phyloP scores from a whole-genome alignment of 2,797 vertebrate genomes.

The Epinephelus malabaricus region DNA sequence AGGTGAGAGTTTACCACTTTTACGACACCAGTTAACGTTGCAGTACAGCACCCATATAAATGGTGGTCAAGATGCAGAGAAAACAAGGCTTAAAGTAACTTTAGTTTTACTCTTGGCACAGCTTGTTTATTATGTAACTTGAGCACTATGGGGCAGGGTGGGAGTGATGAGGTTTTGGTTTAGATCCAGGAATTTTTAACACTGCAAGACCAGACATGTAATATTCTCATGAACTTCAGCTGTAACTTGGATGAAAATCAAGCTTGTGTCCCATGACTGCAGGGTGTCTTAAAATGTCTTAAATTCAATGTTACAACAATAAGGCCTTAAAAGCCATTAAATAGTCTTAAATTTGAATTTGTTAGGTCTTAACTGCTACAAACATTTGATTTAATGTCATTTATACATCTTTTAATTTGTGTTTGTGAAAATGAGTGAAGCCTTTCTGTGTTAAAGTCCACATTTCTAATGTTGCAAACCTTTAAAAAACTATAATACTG shows the following conservation, averaged over 20 bases:
- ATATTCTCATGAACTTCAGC: neutral
- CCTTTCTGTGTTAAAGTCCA: no score
- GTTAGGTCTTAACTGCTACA: no score
- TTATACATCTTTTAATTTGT: no score
- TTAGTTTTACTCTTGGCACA: neutral
- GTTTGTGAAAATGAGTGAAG: no score
- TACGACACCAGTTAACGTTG: neutral
- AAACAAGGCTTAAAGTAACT: neutral
- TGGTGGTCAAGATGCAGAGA: neutral
- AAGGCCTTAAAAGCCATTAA: no score
- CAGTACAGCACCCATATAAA: neutral
- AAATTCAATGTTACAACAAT: no score
- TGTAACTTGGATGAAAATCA: neutral
- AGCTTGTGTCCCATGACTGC: neutral
- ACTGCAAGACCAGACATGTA: neutral
- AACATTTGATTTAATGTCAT: no score
- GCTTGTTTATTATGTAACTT: neutral
- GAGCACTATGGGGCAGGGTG: neutral
- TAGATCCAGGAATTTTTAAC: neutral
- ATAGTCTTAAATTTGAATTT: no score
- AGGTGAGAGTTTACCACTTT: slow-evolving; percentile 13
- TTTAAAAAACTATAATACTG: no score
- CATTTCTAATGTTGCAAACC: no score
- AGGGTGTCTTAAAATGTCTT: no score
- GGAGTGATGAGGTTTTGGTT: neutral